These are phyloP conservation scores for Chelonoidis abingdonii DNA, from an alignment of 2,113 vertebrate species.

Conservation along the genomic window DNA sequence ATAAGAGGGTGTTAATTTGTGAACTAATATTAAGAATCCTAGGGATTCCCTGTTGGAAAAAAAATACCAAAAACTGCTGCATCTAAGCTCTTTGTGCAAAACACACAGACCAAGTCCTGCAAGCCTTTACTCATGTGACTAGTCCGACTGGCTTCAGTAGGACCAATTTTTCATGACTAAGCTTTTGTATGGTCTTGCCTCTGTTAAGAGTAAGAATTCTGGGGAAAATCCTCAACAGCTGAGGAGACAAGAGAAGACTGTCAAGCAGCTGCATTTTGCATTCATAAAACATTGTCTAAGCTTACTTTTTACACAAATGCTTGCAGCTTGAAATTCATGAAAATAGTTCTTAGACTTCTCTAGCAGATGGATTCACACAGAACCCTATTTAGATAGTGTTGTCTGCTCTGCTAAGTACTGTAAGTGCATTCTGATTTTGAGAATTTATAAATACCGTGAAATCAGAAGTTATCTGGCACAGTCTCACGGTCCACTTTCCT, in stretches of 20 bases:
- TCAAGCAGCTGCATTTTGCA: background rate
- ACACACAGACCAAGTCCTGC: background rate
- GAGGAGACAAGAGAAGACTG: background rate
- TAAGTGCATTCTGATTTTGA: background rate
- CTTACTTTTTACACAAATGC: constrained; percentile 10
- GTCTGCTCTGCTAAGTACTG: background rate
- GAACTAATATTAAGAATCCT: too few relatives aligned
- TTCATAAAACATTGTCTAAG: background rate
- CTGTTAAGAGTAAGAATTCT: background rate
- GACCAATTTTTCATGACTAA: background rate
- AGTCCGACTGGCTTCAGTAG: background rate
- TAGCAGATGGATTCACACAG: background rate
- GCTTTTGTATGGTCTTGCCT: background rate
- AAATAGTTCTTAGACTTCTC: background rate
- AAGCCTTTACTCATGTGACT: background rate
- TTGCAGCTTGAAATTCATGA: constrained; percentile 25
- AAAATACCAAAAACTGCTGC: background rate
- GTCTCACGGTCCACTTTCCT: background rate
- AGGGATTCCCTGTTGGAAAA: background rate
- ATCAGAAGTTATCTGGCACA: background rate
- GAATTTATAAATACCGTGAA: constrained; percentile 32
- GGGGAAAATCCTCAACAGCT: background rate
- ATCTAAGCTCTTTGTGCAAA: background rate
- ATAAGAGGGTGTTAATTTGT: background rate
- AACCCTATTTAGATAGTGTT: background rate